phyloP scores from a whole-genome alignment of 2,888 invertebrate species.

The Coenonympha arcania region DNA sequence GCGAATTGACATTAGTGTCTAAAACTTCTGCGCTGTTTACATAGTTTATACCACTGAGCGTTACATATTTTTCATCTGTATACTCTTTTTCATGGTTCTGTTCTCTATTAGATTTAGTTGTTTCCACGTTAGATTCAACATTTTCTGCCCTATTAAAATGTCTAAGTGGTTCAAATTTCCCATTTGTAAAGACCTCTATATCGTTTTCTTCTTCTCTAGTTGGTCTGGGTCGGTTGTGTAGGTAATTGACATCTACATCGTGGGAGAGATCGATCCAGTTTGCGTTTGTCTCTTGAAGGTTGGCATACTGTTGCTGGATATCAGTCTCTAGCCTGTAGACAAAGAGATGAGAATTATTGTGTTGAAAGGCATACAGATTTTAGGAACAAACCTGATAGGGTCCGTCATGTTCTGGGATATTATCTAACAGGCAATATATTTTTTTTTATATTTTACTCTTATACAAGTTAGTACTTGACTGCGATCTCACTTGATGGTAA shows the following conservation, averaged over 20 bases:
- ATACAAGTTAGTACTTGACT: too few relatives aligned
- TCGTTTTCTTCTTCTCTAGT: slow-evolving; percentile 43
- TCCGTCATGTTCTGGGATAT: too few relatives aligned
- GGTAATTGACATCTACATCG: slow-evolving; percentile 58
- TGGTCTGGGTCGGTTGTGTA: slow-evolving; percentile 37
- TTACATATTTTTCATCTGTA: slow-evolving; percentile 40
- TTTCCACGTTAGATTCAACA: too few relatives aligned
- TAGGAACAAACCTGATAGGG: too few relatives aligned
- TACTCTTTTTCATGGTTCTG: slow-evolving; percentile 46
- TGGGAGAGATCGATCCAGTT: slow-evolving; percentile 53
- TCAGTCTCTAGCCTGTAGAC: slow-evolving; percentile 19
- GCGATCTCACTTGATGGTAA: too few relatives aligned
- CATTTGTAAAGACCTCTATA: slow-evolving; percentile 42
- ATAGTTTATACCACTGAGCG: slow-evolving; percentile 35
- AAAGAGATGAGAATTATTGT: neutral
- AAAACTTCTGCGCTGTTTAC: slow-evolving; percentile 4
- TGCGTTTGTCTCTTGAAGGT: slow-evolving; percentile 24
- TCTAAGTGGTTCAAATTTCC: slow-evolving; percentile 43
- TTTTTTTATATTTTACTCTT: too few relatives aligned
- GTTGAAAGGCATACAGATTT: too few relatives aligned
- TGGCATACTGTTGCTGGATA: neutral
- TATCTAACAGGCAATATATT: too few relatives aligned
- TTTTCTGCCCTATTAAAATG: too few relatives aligned
- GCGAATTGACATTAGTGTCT: slow-evolving; percentile 2
- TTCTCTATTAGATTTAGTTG: slow-evolving; percentile 38